phyloP scores from a whole-genome alignment of 1,140 invertebrate genomes.

The Campoletis sonorensis region DNA sequence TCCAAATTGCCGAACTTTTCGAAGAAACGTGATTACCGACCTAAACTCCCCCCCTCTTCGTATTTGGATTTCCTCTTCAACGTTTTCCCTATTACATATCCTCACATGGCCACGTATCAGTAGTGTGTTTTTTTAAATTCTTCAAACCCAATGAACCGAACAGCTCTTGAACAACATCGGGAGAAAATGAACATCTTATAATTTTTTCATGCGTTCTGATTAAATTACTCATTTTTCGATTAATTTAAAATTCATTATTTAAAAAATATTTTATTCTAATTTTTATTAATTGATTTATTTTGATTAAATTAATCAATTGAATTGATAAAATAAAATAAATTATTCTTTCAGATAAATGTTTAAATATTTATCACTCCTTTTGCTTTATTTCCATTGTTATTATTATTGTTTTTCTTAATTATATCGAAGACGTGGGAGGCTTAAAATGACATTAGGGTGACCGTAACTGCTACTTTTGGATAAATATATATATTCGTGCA shows the following conservation, averaged over 20 bases:
- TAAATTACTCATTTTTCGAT: no score
- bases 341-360: no score
- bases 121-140: not conserved
- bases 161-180: no score
- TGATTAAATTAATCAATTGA: no score
- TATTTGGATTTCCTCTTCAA: not conserved
- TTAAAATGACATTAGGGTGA: not conserved
- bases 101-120: not conserved
- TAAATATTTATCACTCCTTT: no score
- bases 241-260: no score
- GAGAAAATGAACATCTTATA: no score
- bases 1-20: constrained; percentile 28
- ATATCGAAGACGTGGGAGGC: not conserved
- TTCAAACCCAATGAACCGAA: not conserved
- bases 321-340: no score
- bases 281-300: no score
- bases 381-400: no score
- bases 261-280: no score
- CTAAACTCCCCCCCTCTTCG: not conserved
- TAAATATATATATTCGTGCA: not conserved
- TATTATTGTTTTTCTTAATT: not conserved
- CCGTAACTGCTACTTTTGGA: not conserved
- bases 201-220: no score
- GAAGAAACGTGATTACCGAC: constrained; percentile 31
- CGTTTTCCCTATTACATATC: constrained; percentile 5